Evolutionary conservation across 2,113 vertebrate species (phyloP).

Genomic region (Felis catus): DNA sequence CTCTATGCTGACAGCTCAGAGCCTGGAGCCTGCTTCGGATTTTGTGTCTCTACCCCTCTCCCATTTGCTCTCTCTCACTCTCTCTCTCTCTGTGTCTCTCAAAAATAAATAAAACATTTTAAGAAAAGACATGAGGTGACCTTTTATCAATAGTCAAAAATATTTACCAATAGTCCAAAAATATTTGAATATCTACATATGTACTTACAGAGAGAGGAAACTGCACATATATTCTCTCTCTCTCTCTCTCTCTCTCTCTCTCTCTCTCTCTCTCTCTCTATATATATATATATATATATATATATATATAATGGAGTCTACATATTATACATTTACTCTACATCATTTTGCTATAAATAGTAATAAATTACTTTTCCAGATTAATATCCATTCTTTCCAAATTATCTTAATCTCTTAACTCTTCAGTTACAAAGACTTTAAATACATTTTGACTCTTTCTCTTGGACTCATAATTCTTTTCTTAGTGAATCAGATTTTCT

Average conservation of each 20-base stretch:
- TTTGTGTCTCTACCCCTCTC: too few species aligned
- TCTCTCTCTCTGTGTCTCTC: too few species aligned
- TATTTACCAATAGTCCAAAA: not conserved
- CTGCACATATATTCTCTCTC: not conserved
- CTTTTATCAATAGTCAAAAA: too few species aligned
- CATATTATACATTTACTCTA: not conserved
- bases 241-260: too few species aligned
- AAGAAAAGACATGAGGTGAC: too few species aligned
- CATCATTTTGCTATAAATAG: not conserved
- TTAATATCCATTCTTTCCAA: not conserved
- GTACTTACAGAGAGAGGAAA: not conserved
- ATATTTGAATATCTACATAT: not conserved
- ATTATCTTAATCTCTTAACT: not conserved
- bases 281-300: too few species aligned
- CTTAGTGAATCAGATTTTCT: not conserved
- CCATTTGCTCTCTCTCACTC: too few species aligned
- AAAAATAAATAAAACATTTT: too few species aligned
- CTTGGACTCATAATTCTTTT: not conserved
- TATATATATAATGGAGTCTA: not conserved
- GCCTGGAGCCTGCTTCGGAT: too few species aligned
- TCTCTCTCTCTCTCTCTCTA: too few species aligned
- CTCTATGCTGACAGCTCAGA: too few species aligned
- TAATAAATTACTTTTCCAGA: not conserved
- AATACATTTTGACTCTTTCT: not conserved
- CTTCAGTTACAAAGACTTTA: not conserved